Percentiles rank a stretch among this genome's conserved stretches.
Conservation (phyloP, 1,140 invertebrate genomes). For the Pemphigus obesinymphae region DNA sequence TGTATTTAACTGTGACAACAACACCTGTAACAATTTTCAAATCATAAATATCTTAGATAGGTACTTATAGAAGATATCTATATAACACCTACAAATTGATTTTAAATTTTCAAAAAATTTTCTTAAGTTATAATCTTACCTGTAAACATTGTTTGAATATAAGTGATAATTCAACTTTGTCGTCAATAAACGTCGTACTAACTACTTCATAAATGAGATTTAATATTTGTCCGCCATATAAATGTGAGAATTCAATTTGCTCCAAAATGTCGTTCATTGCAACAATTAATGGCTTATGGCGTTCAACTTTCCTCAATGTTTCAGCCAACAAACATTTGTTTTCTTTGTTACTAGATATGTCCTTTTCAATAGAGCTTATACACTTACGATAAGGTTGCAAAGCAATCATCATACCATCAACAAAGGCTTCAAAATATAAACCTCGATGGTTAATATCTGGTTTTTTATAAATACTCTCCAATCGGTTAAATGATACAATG, state of each 20-base stretch:
- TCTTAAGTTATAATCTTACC: background rate
- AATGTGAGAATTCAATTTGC: conserved; percentile 2
- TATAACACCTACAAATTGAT: no score
- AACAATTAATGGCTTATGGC: conserved; percentile 7
- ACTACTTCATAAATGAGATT: conserved; percentile 8
- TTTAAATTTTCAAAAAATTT: background rate
- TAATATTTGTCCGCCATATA: conserved; percentile 21
- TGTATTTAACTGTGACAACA: conserved; percentile 14
- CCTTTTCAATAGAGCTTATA: conserved; percentile 13
- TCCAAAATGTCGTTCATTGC: background rate
- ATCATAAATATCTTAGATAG: background rate
- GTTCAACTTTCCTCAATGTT: conserved; percentile 28
- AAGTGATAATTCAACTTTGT: background rate
- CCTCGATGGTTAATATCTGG: background rate
- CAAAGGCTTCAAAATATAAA: background rate
- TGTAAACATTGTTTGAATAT: conserved; percentile 40
- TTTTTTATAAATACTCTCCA: background rate
- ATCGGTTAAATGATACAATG: background rate
- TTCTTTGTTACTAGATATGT: background rate
- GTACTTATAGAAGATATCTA: no score
- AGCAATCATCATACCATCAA: background rate
- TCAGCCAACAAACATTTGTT: conserved; percentile 25
- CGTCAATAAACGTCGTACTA: background rate
- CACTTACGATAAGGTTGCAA: background rate
- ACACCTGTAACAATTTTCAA: background rate